These are phyloP conservation scores for Athalia circularis DNA, from an alignment of 2,888 invertebrate genomes.

Conservation along the genomic window DNA sequence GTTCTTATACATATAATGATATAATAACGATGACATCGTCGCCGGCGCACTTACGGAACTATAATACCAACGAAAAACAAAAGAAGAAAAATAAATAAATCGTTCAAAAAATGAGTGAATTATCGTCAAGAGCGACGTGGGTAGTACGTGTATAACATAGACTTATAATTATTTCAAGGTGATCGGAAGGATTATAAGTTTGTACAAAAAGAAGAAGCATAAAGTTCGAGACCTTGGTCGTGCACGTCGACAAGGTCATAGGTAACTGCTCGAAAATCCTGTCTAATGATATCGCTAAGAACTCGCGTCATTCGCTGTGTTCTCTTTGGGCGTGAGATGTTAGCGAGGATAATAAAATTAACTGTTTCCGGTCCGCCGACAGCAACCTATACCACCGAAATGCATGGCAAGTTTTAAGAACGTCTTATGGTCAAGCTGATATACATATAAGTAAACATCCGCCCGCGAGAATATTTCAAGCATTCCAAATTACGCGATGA, in stretches of 20 bases:
- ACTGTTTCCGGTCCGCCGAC: slow-evolving; percentile 12
- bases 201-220: slow-evolving; percentile 60
- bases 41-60: no score
- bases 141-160: background rate
- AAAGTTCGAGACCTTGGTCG: slow-evolving; percentile 58
- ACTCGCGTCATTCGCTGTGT: background rate
- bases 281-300: slow-evolving; percentile 51
- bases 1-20: no score
- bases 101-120: no score
- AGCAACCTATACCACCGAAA: background rate
- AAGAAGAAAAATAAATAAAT: no score
- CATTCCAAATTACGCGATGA: background rate
- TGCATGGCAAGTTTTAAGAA: background rate
- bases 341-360: slow-evolving; percentile 24
- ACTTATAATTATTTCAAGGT: background rate
- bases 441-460: no score
- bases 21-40: no score
- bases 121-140: background rate
- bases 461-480: no score
- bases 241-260: slow-evolving; percentile 61
- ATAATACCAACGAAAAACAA: no score
- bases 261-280: slow-evolving; percentile 48
- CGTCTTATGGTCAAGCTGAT: no score
- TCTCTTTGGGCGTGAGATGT: slow-evolving; percentile 18
- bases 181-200: background rate